Percentiles rank a stretch among this genome's conserved stretches.
These are phyloP conservation scores for Eulemur rufifrons DNA, from an alignment of 2,113 vertebrate genomes.

Conservation along the genomic window DNA sequence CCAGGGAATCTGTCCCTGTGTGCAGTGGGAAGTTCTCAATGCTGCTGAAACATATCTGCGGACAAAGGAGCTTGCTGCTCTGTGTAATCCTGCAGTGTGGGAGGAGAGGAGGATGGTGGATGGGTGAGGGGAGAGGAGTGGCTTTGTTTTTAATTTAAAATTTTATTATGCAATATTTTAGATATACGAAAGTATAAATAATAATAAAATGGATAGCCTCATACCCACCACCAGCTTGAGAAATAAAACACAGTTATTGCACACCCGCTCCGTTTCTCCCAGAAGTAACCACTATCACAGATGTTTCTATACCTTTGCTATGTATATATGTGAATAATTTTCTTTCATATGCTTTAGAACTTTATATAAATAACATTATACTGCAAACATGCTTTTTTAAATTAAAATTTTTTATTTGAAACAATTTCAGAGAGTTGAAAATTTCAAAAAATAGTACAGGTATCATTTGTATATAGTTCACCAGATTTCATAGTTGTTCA, in stretches of 20 bases:
- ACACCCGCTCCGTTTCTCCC: rapidly evolving
- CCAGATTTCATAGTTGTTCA: not conserved
- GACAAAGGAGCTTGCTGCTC: not conserved
- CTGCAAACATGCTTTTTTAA: not conserved
- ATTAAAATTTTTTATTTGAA: not conserved
- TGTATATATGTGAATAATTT: rapidly evolving
- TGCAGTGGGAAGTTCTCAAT: not conserved
- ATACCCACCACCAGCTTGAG: not conserved
- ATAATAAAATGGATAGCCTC: not conserved
- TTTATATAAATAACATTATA: not conserved
- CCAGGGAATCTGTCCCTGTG: not conserved
- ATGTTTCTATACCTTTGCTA: not conserved
- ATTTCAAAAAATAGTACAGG: not conserved
- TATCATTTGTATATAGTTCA: not conserved
- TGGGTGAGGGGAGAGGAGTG: not conserved
- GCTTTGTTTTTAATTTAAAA: not conserved
- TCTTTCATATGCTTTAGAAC: not conserved
- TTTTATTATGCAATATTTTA: not conserved
- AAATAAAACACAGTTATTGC: not conserved
- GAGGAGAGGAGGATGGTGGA: not conserved
- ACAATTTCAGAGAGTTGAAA: not conserved
- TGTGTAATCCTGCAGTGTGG: rapidly evolving
- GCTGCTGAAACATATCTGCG: not conserved
- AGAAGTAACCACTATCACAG: rapidly evolving
- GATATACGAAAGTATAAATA: not conserved